Percentiles rank a stretch among this genome's conserved stretches.
phyloP scores from a whole-genome alignment of 2,797 vertebrate genomes.

The Platalea minor region DNA sequence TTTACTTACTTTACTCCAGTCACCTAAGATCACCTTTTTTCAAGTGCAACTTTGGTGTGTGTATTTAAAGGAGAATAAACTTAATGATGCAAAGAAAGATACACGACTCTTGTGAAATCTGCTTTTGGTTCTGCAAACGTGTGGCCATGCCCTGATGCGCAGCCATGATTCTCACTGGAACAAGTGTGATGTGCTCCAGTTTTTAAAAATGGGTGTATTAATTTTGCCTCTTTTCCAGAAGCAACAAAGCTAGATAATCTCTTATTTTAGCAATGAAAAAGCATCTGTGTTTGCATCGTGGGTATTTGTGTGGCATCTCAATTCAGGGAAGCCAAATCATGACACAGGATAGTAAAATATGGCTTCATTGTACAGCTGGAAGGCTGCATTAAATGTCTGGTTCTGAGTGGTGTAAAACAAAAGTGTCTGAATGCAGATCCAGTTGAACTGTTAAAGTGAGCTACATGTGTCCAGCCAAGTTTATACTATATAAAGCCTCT shows the following conservation, averaged over 20 bases:
- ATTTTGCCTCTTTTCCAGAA: neutral
- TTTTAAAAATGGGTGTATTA: neutral
- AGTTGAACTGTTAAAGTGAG: neutral
- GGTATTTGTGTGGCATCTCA: neutral
- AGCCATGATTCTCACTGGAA: neutral
- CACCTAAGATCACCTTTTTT: neutral
- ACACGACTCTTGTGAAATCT: neutral
- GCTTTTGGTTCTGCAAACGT: neutral
- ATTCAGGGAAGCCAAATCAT: neutral
- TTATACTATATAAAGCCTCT: neutral
- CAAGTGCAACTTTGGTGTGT: neutral
- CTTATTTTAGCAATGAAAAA: neutral
- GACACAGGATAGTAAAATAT: neutral
- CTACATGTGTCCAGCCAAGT: neutral
- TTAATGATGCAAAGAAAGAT: neutral
- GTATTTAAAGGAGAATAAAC: neutral
- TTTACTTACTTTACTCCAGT: neutral
- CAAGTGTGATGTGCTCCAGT: neutral
- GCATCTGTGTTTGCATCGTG: neutral
- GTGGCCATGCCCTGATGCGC: accelerated
- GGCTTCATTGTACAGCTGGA: neutral
- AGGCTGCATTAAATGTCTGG: neutral
- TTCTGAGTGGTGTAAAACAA: neutral
- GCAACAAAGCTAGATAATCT: neutral
- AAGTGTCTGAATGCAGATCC: neutral